phyloP scores from a whole-genome alignment of 2,888 invertebrate genomes.

The Cancer borealis region DNA sequence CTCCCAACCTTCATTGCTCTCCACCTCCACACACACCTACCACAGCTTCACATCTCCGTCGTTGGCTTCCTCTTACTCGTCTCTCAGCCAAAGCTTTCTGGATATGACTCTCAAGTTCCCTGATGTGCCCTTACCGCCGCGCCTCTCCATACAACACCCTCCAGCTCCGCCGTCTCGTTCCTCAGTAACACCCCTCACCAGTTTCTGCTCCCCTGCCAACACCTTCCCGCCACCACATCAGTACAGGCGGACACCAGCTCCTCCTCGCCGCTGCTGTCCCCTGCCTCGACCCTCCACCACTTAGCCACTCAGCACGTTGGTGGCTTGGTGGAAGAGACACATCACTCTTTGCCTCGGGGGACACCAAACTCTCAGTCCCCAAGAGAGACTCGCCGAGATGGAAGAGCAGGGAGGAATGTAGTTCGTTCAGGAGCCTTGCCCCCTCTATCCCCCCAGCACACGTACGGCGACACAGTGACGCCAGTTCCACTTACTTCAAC shows the following conservation, averaged over 20 bases:
- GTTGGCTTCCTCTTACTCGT: slow-evolving; percentile 18
- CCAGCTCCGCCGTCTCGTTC: background rate
- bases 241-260: slow-evolving; percentile 25
- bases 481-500: slow-evolving; percentile 28
- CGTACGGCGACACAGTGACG: slow-evolving; percentile 55
- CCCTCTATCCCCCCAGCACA: background rate
- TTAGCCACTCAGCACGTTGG: slow-evolving; percentile 65
- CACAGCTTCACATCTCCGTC: background rate
- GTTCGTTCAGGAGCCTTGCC: background rate
- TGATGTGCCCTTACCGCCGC: background rate
- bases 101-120: slow-evolving; percentile 30
- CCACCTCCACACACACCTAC: slow-evolving; percentile 32
- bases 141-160: background rate
- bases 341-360: slow-evolving; percentile 37
- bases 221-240: slow-evolving; percentile 39
- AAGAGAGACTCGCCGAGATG: background rate
- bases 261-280: slow-evolving; percentile 47
- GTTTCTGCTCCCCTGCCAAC: slow-evolving; percentile 6
- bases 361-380: slow-evolving; percentile 35
- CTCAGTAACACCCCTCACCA: slow-evolving; percentile 13
- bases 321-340: slow-evolving; percentile 42
- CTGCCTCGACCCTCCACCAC: slow-evolving; percentile 53
- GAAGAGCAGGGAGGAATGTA: slow-evolving; percentile 55
- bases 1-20: slow-evolving; percentile 39
- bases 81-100: slow-evolving; percentile 25